phyloP scores from a whole-genome alignment of 2,113 vertebrate species.

The Chrysochloris asiatica region DNA sequence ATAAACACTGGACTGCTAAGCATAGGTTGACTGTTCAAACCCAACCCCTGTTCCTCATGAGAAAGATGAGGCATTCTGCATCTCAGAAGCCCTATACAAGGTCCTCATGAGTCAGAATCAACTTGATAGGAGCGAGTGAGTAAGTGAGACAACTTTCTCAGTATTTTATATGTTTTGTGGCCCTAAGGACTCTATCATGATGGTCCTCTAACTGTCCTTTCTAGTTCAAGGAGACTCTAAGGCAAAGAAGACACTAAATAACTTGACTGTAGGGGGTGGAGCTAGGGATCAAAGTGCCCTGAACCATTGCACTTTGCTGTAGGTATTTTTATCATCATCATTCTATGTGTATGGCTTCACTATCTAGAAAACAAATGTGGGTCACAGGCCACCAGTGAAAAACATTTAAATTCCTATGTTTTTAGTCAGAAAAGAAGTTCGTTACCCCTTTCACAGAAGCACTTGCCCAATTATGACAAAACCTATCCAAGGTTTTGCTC shows the following conservation, averaged over 20 bases:
- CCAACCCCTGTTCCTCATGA: no score
- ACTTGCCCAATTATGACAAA: not conserved
- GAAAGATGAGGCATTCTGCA: no score
- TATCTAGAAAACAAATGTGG: not conserved
- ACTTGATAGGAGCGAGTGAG: no score
- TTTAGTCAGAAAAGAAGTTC: not conserved
- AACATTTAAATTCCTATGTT: not conserved
- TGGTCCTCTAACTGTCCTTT: not conserved
- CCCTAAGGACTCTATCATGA: not conserved
- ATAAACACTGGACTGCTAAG: no score
- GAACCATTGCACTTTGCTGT: not conserved
- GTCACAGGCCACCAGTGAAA: not conserved
- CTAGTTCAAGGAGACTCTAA: not conserved
- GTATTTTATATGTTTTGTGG: not conserved
- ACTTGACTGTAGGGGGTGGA: not conserved
- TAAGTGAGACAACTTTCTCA: no score
- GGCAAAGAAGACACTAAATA: not conserved
- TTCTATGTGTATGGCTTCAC: not conserved
- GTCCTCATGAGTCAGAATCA: no score
- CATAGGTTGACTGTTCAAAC: no score
- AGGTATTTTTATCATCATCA: not conserved
- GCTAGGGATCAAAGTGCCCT: not conserved
- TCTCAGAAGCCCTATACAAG: no score
- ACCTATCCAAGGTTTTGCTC: not conserved
- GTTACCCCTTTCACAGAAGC: not conserved